phyloP scores from a whole-genome alignment of 2,797 vertebrate species.

The Platalea minor region DNA sequence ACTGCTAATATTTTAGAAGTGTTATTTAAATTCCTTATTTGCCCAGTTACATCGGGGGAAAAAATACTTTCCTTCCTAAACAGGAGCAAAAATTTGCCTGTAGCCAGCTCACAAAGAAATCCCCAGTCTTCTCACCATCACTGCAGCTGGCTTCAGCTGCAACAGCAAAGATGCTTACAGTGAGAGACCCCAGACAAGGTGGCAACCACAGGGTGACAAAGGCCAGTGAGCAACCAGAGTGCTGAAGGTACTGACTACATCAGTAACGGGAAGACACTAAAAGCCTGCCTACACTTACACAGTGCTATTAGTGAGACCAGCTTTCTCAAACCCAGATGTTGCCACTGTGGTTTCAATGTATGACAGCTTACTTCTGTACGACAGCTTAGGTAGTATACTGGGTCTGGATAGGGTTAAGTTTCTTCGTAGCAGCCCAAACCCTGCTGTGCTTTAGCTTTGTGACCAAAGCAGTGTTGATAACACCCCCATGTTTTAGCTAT shows the following conservation, averaged over 20 bases:
- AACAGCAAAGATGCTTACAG: neutral
- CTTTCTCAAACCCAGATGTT: neutral
- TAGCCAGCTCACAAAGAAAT: neutral
- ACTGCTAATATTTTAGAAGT: neutral
- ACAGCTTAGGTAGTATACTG: neutral
- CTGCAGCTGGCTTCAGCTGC: neutral
- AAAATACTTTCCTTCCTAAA: neutral
- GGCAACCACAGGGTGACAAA: neutral
- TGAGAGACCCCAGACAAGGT: neutral
- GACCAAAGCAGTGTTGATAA: neutral
- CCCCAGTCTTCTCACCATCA: neutral
- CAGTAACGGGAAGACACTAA: neutral
- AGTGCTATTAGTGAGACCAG: neutral
- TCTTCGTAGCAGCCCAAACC: neutral
- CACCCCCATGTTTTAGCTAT: neutral
- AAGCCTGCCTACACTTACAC: neutral
- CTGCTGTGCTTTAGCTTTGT: neutral
- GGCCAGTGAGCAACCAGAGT: neutral
- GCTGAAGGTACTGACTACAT: neutral
- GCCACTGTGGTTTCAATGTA: neutral
- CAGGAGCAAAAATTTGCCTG: neutral
- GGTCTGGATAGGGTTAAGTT: neutral
- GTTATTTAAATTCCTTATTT: neutral
- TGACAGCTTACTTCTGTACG: neutral
- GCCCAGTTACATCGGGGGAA: neutral